Evolutionary conservation across 2,797 vertebrate species (phyloP).

Genomic region (Characodon lateralis): DNA sequence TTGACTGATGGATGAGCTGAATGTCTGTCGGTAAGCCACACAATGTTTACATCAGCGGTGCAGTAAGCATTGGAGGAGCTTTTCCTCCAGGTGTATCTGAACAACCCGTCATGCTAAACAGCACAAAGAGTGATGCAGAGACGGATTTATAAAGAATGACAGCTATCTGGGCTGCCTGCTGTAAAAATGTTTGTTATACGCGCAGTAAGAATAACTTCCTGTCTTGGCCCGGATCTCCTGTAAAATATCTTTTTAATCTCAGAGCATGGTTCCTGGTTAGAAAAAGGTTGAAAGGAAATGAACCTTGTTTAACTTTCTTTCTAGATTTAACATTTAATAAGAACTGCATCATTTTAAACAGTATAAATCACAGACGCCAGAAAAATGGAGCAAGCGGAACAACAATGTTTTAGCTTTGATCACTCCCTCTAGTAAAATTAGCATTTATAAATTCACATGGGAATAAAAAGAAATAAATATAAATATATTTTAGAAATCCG

Average conservation of each 20-base stretch:
- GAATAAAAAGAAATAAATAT: no score
- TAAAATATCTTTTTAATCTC: background rate
- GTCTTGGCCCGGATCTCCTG: background rate
- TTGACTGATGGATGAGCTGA: constrained; percentile 14
- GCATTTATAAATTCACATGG: no score
- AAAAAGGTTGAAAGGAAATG: background rate
- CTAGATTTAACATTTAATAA: no score
- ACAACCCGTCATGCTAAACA: constrained; percentile 18
- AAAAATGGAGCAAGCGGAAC: no score
- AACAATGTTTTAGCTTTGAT: no score
- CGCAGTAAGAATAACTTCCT: background rate
- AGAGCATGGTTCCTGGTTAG: background rate
- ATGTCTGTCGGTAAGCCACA: constrained; percentile 16
- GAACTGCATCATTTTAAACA: no score
- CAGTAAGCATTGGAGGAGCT: background rate
- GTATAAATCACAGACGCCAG: no score
- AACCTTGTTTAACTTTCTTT: background rate
- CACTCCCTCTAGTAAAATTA: no score
- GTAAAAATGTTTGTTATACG: background rate
- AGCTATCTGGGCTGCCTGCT: background rate
- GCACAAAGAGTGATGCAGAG: constrained; percentile 9
- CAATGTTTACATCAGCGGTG: background rate
- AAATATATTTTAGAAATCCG: no score
- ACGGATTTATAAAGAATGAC: constrained; percentile 1
- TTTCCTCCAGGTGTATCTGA: constrained; percentile 20